Evolutionary conservation across 2,797 vertebrate genomes (phyloP), one percentile per base, ranked within the genome.

Genomic region (Hyperoplus immaculatus): DNA sequence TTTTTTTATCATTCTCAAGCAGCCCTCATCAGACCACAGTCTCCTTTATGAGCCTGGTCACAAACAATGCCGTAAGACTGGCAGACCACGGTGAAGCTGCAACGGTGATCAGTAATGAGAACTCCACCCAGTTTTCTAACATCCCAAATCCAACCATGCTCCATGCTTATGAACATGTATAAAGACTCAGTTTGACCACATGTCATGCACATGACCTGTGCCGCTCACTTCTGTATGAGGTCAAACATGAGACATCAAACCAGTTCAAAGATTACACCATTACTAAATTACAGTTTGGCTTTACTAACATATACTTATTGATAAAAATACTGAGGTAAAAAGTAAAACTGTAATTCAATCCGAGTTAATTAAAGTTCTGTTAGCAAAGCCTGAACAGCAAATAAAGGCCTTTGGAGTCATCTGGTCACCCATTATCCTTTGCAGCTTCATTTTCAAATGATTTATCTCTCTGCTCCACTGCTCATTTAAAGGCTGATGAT

Each of bases 401-500:
- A 75, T 80, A 79, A 83, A 84, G 72, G 75, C 75, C 65, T 78
- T 50, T 77, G 42, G 63, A 83, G 80, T 88, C 80, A 86, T 88
- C 85, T 89, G 85, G 76, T 89, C 78, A 87, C 58, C 72, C 78
- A 77, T 90, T 80, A 91, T 84, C 74, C 78, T 88, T 80, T 92
- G 88, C 81, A 90, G 79, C 87, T 90, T 93, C 67, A 87, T 90
- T 90, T 29, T 93, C 92, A 92, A 91, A 87, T 95, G 86, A 94
- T 90, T 79, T 94, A 85, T 94, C 87, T 96, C 91, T 95, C 89
- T 80, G 77, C 90, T 94, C 89, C 81, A 78, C 90, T 94, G 87
- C 91, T 92, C 84, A 89, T 92, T 95, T 90, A 83, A 96, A 99
- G 98, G 97, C 97, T 83, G 98, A 99, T 88, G 98, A 99, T 90